phyloP scores from a whole-genome alignment of 2,113 vertebrate species.

The Poecilia latipinna region DNA sequence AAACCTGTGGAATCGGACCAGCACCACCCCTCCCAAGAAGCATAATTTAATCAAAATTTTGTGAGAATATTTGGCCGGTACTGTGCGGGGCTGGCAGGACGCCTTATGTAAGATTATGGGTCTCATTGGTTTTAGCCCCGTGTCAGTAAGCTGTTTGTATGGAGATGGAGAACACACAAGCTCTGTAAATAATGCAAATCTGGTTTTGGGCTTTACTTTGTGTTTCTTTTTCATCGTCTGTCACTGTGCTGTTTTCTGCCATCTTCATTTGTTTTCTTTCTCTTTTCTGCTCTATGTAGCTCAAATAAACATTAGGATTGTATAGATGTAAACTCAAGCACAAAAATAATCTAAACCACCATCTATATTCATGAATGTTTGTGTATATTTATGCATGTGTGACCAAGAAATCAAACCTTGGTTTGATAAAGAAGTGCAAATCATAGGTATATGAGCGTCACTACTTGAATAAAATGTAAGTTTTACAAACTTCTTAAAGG shows the following conservation, averaged over 20 bases:
- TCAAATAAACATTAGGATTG: constrained; percentile 58
- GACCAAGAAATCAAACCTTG: constrained; percentile 32
- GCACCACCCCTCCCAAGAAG: constrained; percentile 57
- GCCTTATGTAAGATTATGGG: constrained; percentile 61
- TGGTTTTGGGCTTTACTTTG: constrained; percentile 63
- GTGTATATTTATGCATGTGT: background rate
- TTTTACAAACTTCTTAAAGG: constrained; percentile 39
- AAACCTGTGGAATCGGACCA: constrained; percentile 42
- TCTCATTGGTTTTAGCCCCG: constrained; percentile 69
- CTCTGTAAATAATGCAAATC: constrained; percentile 79
- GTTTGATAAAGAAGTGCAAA: constrained; percentile 38
- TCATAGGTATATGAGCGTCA: constrained; percentile 21
- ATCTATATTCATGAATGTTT: constrained; percentile 41
- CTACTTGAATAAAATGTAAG: constrained; percentile 59
- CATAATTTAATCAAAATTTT: constrained; percentile 71
- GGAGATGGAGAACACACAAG: constrained; percentile 61
- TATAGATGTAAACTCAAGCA: constrained; percentile 57
- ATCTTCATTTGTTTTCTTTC: constrained; percentile 30
- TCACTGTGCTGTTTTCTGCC: constrained; percentile 43
- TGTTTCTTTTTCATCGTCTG: constrained; percentile 26
- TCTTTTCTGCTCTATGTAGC: constrained; percentile 10
- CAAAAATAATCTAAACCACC: constrained; percentile 50
- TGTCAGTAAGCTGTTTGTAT: constrained; percentile 75
- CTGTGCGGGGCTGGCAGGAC: constrained; percentile 38
- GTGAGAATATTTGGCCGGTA: constrained; percentile 58